Base-by-base conservation (phyloP, 2,113 vertebrate genomes). In the Spea multiplicata region DNA sequence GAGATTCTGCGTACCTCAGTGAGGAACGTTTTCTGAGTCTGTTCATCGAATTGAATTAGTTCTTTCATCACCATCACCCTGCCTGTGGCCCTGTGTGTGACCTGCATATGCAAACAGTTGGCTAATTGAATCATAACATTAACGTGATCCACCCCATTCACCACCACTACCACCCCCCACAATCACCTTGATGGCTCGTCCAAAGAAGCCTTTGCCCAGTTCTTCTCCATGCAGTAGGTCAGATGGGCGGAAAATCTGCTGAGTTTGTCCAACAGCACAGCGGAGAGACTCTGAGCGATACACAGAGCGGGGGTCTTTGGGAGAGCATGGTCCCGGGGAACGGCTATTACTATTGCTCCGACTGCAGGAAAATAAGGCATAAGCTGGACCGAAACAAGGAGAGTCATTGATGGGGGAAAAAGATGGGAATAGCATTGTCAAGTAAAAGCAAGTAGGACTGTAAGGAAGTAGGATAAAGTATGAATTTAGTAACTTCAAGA, bases 11-110 rank as follows among this genome's bases (percentile, higher is more conserved):
- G 14, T 82, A 98, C 97, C 95, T 99, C 97, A 70, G 95, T 95
- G 44, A 99, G 87, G 85, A 99, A 99, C 10, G 95, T 95, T 88
- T 97, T 99, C 91, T 99, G 97, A 0, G 95, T 99, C 87, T 99
- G 95, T 80, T 99, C 97, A 71, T 99, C 97, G 84, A 96, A 99
- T 7, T 96, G 96, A 82, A 99, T 95, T 83, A 99, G 87, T 86
- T 99, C 96, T 84, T 99, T 99, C 97, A 99, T 99, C 83, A 99
- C 97, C 97, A 99, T 99, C 88, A 99, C 96, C 84, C 97, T 97
- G 78, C 96, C 97, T 0, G 97, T 99, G 82, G 95, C 96, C 91
- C 96, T 97, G 86, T 98, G 96, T 48, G 95, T 98, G 83, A 99
- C 94, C 97, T 99, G 87, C 13, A 67, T 30, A 30, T 52, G 66